Evolutionary conservation across 2,888 invertebrate species (phyloP), one percentile per base, ranked within the genome.

Genomic region (Barypeithes pellucidus): DNA sequence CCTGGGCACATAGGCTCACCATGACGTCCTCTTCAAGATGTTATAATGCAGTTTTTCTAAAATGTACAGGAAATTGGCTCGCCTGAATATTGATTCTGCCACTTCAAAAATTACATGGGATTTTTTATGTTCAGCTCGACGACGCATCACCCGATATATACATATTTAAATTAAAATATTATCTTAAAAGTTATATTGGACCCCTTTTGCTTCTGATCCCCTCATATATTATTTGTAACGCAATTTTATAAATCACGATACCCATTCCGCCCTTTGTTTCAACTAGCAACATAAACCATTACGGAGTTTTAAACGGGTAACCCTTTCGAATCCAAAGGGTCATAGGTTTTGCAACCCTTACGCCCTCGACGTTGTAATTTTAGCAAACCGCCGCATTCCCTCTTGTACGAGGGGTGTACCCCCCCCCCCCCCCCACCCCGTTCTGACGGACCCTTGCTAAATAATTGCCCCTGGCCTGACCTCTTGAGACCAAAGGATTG

Each of bases 391-490:
- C 78, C 74, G 65, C 75, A 70, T 67, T 61, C 72, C 72, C 67
- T 75, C 65, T 59, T 75, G 62, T 70, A n/a, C n/a, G n/a, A n/a
- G n/a, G n/a, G n/a, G n/a, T n/a, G n/a, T n/a, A 60, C 73, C 77
- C 67, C 36, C 9, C 67, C 70, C 36, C 39, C 67, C 52, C 68
- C 39, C 2, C 67, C 70, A 33, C 41, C 67, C 47, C 12, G 57
- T 75, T 69, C 78, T 77, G 80, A 80, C 81, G 81, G 82, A 82
- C 82, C 82, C 82, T 82, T 77, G 79, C 82, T 84, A 83, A 85
- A 84, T 85, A 85, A 84, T 84, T 84, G 82, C 84, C 82, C 82
- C 81, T 82, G 82, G 81, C 81, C 81, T 84, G 84, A 84, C 84
- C 84, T 84, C 84, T 78, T 80, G 84, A 84, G 84, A 84, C 84